Evolutionary conservation across 2,113 vertebrate species (phyloP).

Genomic region (Silurus meridionalis): DNA sequence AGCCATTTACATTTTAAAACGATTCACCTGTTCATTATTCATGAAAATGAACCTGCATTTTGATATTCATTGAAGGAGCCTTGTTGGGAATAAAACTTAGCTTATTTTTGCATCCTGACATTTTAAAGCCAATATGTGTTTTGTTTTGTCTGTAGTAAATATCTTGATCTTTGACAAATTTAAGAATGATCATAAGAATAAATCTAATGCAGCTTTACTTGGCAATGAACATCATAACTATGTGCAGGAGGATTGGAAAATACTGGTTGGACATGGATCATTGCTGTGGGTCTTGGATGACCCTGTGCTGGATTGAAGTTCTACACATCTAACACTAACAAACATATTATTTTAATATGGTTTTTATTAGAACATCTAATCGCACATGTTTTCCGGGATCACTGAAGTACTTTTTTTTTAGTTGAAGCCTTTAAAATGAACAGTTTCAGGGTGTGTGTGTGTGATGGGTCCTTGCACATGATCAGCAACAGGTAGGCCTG

Average conservation of each 20-base stretch:
- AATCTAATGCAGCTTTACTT: background rate
- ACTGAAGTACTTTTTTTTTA: background rate
- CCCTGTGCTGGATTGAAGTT: background rate
- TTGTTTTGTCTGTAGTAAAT: background rate
- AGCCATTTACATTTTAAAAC: background rate
- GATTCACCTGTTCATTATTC: background rate
- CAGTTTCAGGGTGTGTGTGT: background rate
- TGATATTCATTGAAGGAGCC: slow-evolving; percentile 6
- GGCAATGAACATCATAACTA: background rate
- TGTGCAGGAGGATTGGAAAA: background rate
- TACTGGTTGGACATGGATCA: background rate
- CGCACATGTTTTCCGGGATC: background rate
- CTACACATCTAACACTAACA: background rate
- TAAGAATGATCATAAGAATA: background rate
- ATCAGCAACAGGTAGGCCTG: slow-evolving; percentile 22
- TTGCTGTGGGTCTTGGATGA: background rate
- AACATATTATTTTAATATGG: background rate
- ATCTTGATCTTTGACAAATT: slow-evolving; percentile 11
- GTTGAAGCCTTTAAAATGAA: background rate
- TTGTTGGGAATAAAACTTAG: slow-evolving; percentile 7
- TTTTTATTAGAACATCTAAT: background rate
- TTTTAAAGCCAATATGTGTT: background rate
- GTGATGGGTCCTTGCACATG: background rate
- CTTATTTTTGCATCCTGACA: background rate
- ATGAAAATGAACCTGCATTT: background rate